These are phyloP conservation scores for Marmota monax DNA, from an alignment of 2,113 vertebrate species.

Conservation along the genomic window DNA sequence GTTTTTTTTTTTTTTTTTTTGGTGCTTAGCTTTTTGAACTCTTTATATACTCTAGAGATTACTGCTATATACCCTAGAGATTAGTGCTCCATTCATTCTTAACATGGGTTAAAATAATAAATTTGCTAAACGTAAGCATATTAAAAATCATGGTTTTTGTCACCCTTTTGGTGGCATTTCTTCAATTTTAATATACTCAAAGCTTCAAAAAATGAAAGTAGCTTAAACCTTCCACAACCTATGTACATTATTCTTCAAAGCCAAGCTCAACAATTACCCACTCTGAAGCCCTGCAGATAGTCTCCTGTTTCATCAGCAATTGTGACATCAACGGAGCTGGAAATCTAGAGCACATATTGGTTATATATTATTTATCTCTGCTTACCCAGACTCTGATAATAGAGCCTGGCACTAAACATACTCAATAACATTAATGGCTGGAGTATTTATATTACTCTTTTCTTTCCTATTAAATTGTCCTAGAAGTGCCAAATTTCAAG, in stretches of 20 bases:
- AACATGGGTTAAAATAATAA: background rate
- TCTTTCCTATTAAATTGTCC: background rate
- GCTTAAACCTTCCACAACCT: background rate
- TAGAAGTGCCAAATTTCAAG: constrained; percentile 1
- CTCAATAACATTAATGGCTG: background rate
- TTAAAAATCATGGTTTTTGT: constrained; percentile 12
- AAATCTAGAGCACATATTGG: background rate
- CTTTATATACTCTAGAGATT: too few species aligned
- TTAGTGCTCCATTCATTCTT: background rate
- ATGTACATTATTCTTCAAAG: background rate
- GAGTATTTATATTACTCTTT: background rate
- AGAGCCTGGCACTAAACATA: background rate
- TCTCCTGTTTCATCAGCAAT: background rate
- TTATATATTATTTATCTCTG: background rate
- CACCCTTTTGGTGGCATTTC: background rate
- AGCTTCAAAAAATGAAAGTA: background rate
- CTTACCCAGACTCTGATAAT: background rate
- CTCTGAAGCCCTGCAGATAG: background rate
- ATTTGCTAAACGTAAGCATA: background rate
- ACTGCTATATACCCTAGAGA: too few species aligned
- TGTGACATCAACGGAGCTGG: background rate
- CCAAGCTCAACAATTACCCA: background rate
- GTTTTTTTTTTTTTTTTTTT: too few species aligned
- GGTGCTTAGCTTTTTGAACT: too few species aligned
- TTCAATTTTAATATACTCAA: background rate